Conservation (phyloP, 2,113 vertebrate genomes). For the Tachysurus vachellii region DNA sequence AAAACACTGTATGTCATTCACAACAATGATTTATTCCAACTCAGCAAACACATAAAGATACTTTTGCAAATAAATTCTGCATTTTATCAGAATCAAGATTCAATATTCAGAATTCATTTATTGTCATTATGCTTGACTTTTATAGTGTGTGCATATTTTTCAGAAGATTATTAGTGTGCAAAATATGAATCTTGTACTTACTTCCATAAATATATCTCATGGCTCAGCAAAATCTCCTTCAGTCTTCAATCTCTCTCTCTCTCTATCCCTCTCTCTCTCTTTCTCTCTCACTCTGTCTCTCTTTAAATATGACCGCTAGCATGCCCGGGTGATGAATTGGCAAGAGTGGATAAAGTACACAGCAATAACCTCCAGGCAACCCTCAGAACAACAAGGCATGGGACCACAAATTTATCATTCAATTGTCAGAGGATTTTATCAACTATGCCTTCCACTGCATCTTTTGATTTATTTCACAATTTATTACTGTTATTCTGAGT, state of each 20-base stretch:
- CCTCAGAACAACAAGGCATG: slow-evolving; percentile 60
- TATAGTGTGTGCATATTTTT: neutral
- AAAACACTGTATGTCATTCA: neutral
- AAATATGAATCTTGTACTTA: slow-evolving; percentile 14
- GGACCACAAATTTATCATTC: slow-evolving; percentile 74
- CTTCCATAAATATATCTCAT: slow-evolving; percentile 15
- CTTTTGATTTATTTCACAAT: slow-evolving; percentile 73
- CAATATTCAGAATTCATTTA: neutral
- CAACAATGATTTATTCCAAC: neutral
- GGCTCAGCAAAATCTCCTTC: slow-evolving; percentile 42
- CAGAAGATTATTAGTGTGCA: neutral
- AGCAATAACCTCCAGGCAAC: slow-evolving; percentile 77
- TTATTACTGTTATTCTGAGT: slow-evolving; percentile 68
- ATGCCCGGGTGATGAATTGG: slow-evolving; percentile 73
- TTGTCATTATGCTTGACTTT: neutral
- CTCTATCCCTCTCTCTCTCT: slow-evolving; percentile 57
- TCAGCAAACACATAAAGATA: neutral
- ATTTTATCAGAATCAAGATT: neutral
- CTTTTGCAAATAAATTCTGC: neutral
- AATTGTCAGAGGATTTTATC: slow-evolving; percentile 75
- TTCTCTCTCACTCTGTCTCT: slow-evolving; percentile 25
- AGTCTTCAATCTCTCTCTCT: slow-evolving; percentile 58
- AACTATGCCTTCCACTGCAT: slow-evolving; percentile 65
- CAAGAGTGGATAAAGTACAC: slow-evolving; percentile 72
- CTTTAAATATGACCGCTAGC: slow-evolving; percentile 57